Evolutionary conservation across 2,113 vertebrate genomes (phyloP), one percentile per base, ranked within the genome.

Genomic region (Pyxicephalus adspersus): DNA sequence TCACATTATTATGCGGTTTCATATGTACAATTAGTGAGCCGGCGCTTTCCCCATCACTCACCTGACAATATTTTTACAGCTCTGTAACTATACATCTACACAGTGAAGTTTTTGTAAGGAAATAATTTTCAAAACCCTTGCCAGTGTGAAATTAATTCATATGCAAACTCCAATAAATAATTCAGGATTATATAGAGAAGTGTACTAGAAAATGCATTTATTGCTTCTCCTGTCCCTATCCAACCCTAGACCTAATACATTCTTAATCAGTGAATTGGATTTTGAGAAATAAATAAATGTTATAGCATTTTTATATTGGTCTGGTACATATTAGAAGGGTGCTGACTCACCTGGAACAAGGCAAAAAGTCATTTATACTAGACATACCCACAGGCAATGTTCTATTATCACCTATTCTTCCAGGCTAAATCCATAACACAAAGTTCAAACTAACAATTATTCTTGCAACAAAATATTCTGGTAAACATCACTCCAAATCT

Each of bases 61-160:
- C 71, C 54, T 60, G 29, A 55, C 54, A 55, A 57, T 74, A 74
- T 74, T 74, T 61, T 74, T 74, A 60, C 71, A 60, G 54, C 57
- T 74, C 55, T 38, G 54, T 74, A 74, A 74, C 71, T 73, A 54
- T 73, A 34, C 70, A 73, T 73, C 70, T 54, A 58, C 70, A 55
- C 52, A 57, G 25, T 60, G 26, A 73, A 58, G 71, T 38, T 60
- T 74, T 74, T 74, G 54, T 60, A 74, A 58, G 20, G 54, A 74
- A 74, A 74, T 74, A 57, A 74, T 74, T 74, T 74, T 31, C 28
- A n/a, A 60, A 74, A 74, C 55, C 16, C 54, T 74, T 57, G 54
- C 71, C 54, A 74, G 71, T 74, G 71, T 74, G 71, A 74, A 74
- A 74, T 74, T 74, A 74, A 74, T 74, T 74, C 71, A 74, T 38